Evolutionary conservation across 1,140 invertebrate species (phyloP).

Genomic region (Galendromus occidentalis): DNA sequence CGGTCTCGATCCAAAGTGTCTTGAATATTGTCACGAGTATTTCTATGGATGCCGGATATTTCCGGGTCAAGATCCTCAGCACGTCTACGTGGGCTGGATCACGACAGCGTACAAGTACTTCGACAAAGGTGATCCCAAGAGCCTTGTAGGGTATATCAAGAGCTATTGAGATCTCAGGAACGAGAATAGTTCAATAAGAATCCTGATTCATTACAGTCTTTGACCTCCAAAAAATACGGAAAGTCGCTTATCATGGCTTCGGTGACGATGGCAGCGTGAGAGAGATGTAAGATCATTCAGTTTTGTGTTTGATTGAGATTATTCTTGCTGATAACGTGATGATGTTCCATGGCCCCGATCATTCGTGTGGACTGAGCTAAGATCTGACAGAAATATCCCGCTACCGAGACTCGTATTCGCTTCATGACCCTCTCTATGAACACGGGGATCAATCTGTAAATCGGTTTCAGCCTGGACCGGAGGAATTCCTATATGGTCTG

Average conservation of each 20-base stretch:
- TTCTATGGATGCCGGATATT: constrained; percentile 82
- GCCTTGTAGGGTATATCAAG: not conserved
- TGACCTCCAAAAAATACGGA: constrained; percentile 63
- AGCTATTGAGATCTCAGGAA: no score
- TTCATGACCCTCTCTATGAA: no score
- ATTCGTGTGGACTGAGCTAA: constrained; percentile 13
- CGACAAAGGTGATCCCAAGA: constrained; percentile 14
- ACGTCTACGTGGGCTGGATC: constrained; percentile 98
- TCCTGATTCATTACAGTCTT: constrained; percentile 35
- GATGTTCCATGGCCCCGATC: not conserved
- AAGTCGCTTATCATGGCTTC: constrained; percentile 49
- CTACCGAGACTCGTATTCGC: constrained; percentile 12
- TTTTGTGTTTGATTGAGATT: not conserved
- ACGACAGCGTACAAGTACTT: constrained; percentile 65
- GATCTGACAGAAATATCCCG: not conserved
- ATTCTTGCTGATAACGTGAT: constrained; percentile 8
- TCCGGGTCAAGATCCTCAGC: constrained; percentile 66
- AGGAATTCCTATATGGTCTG: constrained; percentile 96
- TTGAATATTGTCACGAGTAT: constrained; percentile 90
- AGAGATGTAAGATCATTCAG: constrained; percentile 26
- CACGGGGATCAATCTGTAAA: not conserved
- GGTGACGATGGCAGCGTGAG: constrained; percentile 28
- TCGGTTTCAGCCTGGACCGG: constrained; percentile 50
- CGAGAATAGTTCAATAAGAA: not conserved
- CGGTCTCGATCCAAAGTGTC: constrained; percentile 59